A percentile compares a stretch with the other conserved stretches of the same genome.
These are phyloP conservation scores for Anthoptus insignis DNA, from an alignment of 2,888 invertebrate genomes.

Conservation along the genomic window DNA sequence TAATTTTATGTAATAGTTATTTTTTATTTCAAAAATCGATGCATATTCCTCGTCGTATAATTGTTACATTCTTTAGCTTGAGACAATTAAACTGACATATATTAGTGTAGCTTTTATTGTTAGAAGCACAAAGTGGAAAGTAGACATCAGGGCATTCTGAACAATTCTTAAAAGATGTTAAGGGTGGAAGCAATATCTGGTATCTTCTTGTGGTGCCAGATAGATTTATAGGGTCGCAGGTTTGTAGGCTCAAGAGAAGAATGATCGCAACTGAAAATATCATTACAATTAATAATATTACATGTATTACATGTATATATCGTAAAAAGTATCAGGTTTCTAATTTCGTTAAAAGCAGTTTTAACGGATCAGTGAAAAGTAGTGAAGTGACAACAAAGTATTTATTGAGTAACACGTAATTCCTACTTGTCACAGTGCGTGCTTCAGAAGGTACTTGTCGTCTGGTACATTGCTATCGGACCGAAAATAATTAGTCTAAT, in stretches of 20 bases:
- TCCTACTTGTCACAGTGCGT: neutral
- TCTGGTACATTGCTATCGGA: constrained; percentile 46
- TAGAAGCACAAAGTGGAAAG: constrained; percentile 55
- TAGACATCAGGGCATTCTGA: constrained; percentile 53
- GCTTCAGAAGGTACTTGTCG: neutral
- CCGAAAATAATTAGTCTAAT: constrained; percentile 75
- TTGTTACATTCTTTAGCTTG: constrained; percentile 22
- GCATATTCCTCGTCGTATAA: constrained; percentile 51
- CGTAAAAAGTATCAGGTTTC: no score
- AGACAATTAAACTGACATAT: constrained; percentile 52
- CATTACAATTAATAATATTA: no score
- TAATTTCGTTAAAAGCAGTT: no score
- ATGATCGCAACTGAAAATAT: no score
- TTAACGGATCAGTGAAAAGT: no score
- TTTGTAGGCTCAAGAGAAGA: no score
- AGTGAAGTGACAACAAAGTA: no score
- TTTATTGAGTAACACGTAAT: no score
- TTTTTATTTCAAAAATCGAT: constrained; percentile 52
- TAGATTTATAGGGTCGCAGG: no score
- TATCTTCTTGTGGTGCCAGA: neutral
- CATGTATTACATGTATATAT: no score
- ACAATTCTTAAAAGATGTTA: neutral
- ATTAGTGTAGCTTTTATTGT: constrained; percentile 54
- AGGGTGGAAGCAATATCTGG: neutral
- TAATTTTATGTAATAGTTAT: no score